Evolutionary conservation across 1,140 invertebrate genomes (phyloP), one percentile per base, ranked within the genome.

Genomic region (Pachypsylla venusta): DNA sequence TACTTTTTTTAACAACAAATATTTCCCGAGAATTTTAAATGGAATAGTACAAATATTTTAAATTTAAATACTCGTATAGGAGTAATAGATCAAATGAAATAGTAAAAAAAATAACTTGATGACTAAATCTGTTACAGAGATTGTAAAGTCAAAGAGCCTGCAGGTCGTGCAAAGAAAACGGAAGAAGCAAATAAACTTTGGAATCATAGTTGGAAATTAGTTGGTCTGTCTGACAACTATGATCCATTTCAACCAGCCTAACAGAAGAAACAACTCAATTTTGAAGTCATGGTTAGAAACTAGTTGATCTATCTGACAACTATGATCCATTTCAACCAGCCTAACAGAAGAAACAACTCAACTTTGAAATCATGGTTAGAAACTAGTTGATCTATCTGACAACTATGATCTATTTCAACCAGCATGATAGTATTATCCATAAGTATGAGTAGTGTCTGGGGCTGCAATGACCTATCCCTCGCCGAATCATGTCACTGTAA

Each of bases 291-390:
- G 88, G 85, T 66, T 71, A 79, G 19, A 72, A 77, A 55, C 62
- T 79, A 14, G 77, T 81, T 7, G 54, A 61, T 12, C 54, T 65
- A 14, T 48, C 35, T 12, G 24, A 60, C 1, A 20, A 40, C 16
- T 54, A 54, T 24, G 26, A 63, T 39, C 57, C 57, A 16, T 63
- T 63, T 25, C n/a, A n/a, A n/a, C n/a, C n/a, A n/a, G n/a, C n/a
- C n/a, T n/a, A 64, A 68, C 76, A 26, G 74, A 77, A 54, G 59
- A 72, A 2, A 74, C 77, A n/a, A 76, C 75, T 53, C 75, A 81
- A 65, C 68, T 93, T n/a, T 93, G 88, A 87, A 74, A 80, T 3
- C 71, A 79, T 25, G 88, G 85, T 66, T 71, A 79, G 19, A 72
- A 77, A 55, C 62, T 79, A 14, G 77, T 81, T 7, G 54, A 61